A percentile compares a stretch with the other conserved stretches of the same genome.
phyloP scores from a whole-genome alignment of 2,797 vertebrate genomes.

The Chloroceryle inda region DNA sequence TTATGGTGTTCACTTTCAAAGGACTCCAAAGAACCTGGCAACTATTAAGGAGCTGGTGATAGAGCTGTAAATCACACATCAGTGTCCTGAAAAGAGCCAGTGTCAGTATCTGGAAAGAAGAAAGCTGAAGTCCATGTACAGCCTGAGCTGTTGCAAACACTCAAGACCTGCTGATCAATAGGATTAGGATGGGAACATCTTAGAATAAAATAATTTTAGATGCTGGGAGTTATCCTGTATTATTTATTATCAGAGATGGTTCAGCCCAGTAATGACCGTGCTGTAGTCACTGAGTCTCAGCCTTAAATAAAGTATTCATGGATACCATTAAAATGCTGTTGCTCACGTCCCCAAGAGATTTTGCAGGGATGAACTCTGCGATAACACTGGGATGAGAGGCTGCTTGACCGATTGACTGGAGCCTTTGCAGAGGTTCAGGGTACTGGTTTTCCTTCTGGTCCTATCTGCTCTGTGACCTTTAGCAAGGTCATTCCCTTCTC shows the following conservation, averaged over 20 bases:
- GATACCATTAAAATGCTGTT: conserved; percentile 18
- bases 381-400: neutral
- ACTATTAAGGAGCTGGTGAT: conserved; percentile 18
- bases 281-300: conserved; percentile 31
- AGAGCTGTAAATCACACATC: conserved; percentile 52
- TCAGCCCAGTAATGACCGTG: neutral
- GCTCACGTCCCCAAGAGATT: neutral
- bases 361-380: neutral
- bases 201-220: conserved; percentile 33
- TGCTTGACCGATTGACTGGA: neutral
- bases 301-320: conserved; percentile 50
- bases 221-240: neutral
- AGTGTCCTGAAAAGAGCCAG: conserved; percentile 1
- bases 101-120: conserved; percentile 9
- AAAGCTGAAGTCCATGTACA: conserved; percentile 17
- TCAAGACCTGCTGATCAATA: conserved; percentile 23
- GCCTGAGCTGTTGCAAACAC: conserved; percentile 6
- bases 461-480: neutral
- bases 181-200: conserved; percentile 15
- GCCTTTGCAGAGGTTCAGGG: neutral
- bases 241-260: conserved; percentile 52
- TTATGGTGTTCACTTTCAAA: conserved; percentile 64
- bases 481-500: neutral
- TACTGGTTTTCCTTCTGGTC: neutral
- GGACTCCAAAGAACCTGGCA: conserved; percentile 57